Evolutionary conservation across 30 jellyfish, hydroid and myxozoan species (phyloP), one percentile per base, ranked within the genome.

Genomic region (Rhopilema esculentum): DNA sequence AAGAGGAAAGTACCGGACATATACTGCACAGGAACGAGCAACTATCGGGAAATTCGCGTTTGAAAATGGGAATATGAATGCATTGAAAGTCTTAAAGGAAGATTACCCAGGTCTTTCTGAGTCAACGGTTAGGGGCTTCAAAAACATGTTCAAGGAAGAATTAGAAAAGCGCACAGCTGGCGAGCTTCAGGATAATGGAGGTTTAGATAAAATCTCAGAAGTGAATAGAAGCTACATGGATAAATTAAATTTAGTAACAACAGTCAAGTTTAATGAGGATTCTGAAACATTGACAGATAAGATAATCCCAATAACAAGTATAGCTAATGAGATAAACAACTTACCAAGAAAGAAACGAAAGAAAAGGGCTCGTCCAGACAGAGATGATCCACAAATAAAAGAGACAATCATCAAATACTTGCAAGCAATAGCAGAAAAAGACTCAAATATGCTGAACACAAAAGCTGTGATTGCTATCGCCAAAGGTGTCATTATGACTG

Each of bases 91-190:
- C 27, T 87, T 76, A 53, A 77, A 76, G 68, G 86, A 69, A 1
- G 49, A 30, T 8, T 77, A 71, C 62, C 96, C 96, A 7, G 82
- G 84, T 8, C 72, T 87, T 21, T 73, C 88, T 15, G 96, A 87
- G 48, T 73, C 89, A 33, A 87, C 96, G 49, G 83, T 77, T 49
- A 66, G 96, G 57, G 88, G 88, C 0, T 87, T 87, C 86, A 86
- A 65, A 64, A 74, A 86, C n/a, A 65, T 25, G 25, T 86, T 72
- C 68, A 51, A 51, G n/a, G 51, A 48, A 26, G 84, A 82, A 69
- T 75, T 82, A 24, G 84, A 26, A 1, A 82, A 62, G 21, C 18
- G 33, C 17, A 69, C 31, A 1, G 76, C 63, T 18, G 52, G 17
- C 4, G 81, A 25, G 81, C 4, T n/a, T 40, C 57, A 40, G 57